phyloP scores from a whole-genome alignment of 1,140 invertebrate species.

The Bacillus rossius region DNA sequence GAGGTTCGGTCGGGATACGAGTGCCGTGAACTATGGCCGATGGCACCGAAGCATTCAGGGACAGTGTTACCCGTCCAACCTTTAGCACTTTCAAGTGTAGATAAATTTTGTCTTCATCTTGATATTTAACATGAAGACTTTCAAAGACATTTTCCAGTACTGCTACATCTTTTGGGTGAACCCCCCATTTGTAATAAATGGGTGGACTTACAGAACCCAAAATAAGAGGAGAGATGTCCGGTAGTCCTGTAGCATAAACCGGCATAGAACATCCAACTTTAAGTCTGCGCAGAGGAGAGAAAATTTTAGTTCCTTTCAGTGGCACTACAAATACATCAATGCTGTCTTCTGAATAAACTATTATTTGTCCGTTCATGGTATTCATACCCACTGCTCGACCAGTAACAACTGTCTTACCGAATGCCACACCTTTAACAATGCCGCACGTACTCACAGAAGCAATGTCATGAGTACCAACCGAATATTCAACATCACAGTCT shows the following conservation, averaged over 20 bases:
- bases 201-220: constrained; percentile 56
- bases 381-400: constrained; percentile 63
- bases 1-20: constrained; percentile 30
- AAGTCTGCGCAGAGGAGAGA: constrained; percentile 60
- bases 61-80: constrained; percentile 47
- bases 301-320: constrained; percentile 64
- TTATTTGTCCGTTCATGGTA: constrained; percentile 52
- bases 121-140: neutral
- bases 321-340: constrained; percentile 63
- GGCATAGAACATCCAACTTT: constrained; percentile 67
- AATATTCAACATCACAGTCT: constrained; percentile 61
- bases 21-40: constrained; percentile 40
- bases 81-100: constrained; percentile 37
- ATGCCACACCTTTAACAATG: constrained; percentile 54
- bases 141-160: constrained; percentile 6
- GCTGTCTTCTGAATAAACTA: constrained; percentile 64
- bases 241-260: constrained; percentile 61
- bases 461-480: constrained; percentile 42
- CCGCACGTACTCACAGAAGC: constrained; percentile 52
- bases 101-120: constrained; percentile 11
- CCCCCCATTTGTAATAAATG: constrained; percentile 57
- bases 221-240: constrained; percentile 57
- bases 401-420: constrained; percentile 56
- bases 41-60: constrained; percentile 41
- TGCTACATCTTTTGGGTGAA: constrained; percentile 39